Conservation (phyloP, 2,113 vertebrate genomes). For the Colius striatus region DNA sequence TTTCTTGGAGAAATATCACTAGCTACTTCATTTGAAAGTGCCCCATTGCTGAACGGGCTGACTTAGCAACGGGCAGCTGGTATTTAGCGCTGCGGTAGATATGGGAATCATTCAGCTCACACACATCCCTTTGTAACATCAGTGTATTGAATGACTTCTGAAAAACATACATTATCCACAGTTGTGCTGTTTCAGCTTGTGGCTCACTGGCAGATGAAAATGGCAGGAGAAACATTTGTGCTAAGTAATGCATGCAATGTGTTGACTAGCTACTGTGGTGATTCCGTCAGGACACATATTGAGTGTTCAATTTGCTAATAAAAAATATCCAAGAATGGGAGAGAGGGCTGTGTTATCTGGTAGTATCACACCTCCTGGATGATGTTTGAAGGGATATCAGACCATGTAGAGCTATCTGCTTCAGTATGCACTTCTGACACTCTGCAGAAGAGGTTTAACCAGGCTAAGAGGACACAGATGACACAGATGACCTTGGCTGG, state of each 20-base stretch:
- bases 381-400: not conserved
- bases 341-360: not conserved
- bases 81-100: not conserved
- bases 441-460: not conserved
- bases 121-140: not conserved
- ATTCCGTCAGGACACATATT: too few species aligned
- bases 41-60: not conserved
- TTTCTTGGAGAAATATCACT: not conserved
- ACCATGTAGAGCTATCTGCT: not conserved
- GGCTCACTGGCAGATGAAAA: not conserved
- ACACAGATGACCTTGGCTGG: not conserved
- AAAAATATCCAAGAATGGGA: not conserved
- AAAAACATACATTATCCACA: not conserved
- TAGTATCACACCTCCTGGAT: not conserved
- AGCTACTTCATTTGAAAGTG: not conserved
- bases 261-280: not conserved
- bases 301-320: not conserved
- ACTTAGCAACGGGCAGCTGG: not conserved
- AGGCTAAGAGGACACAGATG: not conserved
- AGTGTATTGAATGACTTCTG: not conserved
- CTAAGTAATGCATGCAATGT: not conserved
- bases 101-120: not conserved
- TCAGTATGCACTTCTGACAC: not conserved
- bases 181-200: not conserved
- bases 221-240: not conserved